These are phyloP conservation scores for Gyrodactylus salaris DNA, from an alignment of 1,140 invertebrate species.

Conservation along the genomic window DNA sequence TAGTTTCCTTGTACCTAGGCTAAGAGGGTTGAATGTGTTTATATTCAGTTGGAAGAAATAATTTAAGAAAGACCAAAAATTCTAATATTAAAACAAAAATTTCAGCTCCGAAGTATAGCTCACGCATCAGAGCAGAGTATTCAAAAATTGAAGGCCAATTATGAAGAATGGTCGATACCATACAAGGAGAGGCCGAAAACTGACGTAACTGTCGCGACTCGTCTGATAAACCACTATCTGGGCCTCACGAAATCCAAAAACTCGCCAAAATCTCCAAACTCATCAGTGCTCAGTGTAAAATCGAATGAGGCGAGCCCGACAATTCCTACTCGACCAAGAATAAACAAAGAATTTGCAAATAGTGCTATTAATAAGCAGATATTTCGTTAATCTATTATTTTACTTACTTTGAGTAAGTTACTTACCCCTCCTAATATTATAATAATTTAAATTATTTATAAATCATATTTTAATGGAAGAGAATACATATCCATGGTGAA, in stretches of 20 bases:
- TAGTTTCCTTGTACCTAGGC: neutral
- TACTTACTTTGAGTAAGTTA: too few species aligned
- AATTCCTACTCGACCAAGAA: too few species aligned
- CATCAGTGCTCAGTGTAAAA: too few species aligned
- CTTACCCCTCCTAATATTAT: too few species aligned
- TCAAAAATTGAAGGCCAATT: neutral
- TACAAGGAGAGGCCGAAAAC: neutral
- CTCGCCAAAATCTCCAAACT: too few species aligned
- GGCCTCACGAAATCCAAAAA: neutral
- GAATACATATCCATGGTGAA: too few species aligned
- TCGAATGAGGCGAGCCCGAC: too few species aligned
- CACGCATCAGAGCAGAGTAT: neutral
- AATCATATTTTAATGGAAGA: too few species aligned
- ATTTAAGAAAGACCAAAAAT: neutral
- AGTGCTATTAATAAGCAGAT: too few species aligned
- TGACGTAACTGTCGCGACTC: neutral
- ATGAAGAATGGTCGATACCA: neutral
- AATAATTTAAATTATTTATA: too few species aligned
- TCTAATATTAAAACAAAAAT: neutral
- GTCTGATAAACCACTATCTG: neutral
- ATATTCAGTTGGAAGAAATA: neutral
- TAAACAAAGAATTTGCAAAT: too few species aligned
- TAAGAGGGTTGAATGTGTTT: neutral
- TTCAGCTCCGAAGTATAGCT: neutral
- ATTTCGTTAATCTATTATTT: too few species aligned